phyloP scores from a whole-genome alignment of 2,113 vertebrate genomes.

The Gopherus evgoodei region DNA sequence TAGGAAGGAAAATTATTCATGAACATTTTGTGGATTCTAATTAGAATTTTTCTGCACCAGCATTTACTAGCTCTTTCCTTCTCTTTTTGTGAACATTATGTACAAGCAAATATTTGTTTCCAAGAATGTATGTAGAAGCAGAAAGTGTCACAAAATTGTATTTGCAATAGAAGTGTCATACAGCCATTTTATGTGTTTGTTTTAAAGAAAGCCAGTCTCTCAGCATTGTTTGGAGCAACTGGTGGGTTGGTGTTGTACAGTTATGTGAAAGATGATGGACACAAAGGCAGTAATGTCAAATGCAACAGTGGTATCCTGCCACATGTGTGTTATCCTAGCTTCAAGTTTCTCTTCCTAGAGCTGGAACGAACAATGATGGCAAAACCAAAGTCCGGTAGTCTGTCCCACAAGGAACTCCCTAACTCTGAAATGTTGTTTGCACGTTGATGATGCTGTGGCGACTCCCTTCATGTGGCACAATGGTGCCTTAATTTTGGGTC shows the following conservation, averaged over 20 bases:
- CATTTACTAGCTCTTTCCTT: constrained; percentile 38
- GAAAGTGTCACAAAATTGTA: neutral
- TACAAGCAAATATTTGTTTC: neutral
- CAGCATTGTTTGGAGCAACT: fast-evolving
- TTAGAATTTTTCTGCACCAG: constrained; percentile 68
- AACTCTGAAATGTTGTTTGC: neutral
- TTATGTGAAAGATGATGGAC: neutral
- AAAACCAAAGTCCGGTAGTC: neutral
- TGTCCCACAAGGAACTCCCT: neutral
- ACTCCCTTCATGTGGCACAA: neutral
- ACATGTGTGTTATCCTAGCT: neutral
- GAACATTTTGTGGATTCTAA: constrained; percentile 66
- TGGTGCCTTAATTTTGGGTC: neutral
- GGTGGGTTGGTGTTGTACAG: neutral
- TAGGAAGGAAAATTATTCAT: constrained; percentile 69
- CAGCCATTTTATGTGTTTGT: neutral
- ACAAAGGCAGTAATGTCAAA: neutral
- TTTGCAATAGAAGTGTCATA: neutral
- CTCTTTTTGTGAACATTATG: constrained; percentile 64
- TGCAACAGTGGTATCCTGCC: neutral
- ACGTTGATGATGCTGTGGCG: neutral
- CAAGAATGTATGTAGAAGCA: neutral
- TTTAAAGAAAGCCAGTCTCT: neutral
- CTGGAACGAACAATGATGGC: neutral
- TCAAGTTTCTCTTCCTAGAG: neutral